Conservation (phyloP, 2,888 invertebrate species). For the Phaonia tiefii region DNA sequence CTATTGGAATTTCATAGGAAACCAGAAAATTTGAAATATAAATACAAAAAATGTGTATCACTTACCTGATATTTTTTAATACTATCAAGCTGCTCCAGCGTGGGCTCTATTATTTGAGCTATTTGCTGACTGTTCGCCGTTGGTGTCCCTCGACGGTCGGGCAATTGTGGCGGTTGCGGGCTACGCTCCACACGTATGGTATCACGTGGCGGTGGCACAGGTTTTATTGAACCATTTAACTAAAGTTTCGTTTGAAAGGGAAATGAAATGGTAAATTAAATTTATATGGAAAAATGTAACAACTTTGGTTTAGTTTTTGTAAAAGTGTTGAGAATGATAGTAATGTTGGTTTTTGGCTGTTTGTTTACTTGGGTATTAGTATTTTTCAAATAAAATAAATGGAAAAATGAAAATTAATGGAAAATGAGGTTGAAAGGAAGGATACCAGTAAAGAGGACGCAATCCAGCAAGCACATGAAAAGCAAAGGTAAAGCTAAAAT, state of each 20-base stretch:
- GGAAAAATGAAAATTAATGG: conserved; percentile 63
- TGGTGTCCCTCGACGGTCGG: conserved; percentile 83
- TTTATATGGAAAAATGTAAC: not conserved
- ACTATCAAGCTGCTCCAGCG: conserved; percentile 93
- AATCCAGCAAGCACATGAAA: too few relatives aligned
- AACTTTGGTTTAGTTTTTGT: not conserved
- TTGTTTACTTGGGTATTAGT: conserved; percentile 41
- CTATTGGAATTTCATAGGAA: not conserved
- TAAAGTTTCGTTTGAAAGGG: conserved; percentile 59
- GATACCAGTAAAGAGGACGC: too few relatives aligned
- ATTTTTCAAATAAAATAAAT: conserved; percentile 27
- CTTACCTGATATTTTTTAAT: conserved; percentile 95
- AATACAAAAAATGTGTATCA: conserved; percentile 24
- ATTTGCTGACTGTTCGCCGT: conserved; percentile 78
- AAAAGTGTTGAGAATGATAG: conserved; percentile 19
- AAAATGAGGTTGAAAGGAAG: conserved; percentile 40
- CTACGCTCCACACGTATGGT: conserved; percentile 84
- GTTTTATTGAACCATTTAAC: conserved; percentile 80
- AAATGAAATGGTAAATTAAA: conserved; percentile 6
- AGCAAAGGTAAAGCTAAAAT: too few relatives aligned
- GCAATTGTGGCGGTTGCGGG: conserved; percentile 81
- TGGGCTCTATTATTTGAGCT: conserved; percentile 83
- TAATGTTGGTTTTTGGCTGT: conserved; percentile 7
- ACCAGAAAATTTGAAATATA: not conserved
- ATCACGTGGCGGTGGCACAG: conserved; percentile 84